Evolutionary conservation across 2,888 invertebrate species (phyloP).

Genomic region (Limnephilus lunatus): DNA sequence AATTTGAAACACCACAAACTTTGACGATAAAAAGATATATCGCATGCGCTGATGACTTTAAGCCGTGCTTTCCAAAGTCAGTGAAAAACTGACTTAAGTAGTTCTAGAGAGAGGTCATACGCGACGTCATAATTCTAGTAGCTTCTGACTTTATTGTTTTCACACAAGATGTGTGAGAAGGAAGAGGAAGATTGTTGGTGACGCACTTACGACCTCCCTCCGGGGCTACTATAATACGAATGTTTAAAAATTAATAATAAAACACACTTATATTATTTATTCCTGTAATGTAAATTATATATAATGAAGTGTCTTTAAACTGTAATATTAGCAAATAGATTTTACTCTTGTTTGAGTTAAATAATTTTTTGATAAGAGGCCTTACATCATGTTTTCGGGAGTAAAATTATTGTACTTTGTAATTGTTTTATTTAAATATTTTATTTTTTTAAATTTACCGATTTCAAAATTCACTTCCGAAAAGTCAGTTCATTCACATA

Average conservation of each 20-base stretch:
- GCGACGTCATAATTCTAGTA: too few relatives aligned
- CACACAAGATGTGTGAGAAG: too few relatives aligned
- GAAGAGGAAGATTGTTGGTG: too few relatives aligned
- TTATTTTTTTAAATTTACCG: neutral
- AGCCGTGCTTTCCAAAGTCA: neutral
- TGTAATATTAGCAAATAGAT: slow-evolving; percentile 22
- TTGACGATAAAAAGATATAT: too few relatives aligned
- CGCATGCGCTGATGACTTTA: neutral
- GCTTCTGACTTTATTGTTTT: too few relatives aligned
- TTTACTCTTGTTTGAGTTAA: neutral
- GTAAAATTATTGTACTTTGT: slow-evolving; percentile 4
- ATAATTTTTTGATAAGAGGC: neutral
- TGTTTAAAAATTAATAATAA: neutral
- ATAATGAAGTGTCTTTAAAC: slow-evolving; percentile 29
- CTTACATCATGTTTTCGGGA: slow-evolving; percentile 12
- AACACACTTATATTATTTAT: slow-evolving; percentile 9
- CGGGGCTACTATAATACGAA: neutral
- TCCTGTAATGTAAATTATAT: slow-evolving; percentile 17
- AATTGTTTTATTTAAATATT: neutral
- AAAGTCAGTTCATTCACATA: neutral
- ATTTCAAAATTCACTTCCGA: neutral
- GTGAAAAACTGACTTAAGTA: neutral
- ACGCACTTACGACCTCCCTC: too few relatives aligned
- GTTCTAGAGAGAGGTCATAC: too few relatives aligned
- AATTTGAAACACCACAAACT: too few relatives aligned